phyloP scores from a whole-genome alignment of 2,113 vertebrate genomes.

The Campylomormyrus tamandua region DNA sequence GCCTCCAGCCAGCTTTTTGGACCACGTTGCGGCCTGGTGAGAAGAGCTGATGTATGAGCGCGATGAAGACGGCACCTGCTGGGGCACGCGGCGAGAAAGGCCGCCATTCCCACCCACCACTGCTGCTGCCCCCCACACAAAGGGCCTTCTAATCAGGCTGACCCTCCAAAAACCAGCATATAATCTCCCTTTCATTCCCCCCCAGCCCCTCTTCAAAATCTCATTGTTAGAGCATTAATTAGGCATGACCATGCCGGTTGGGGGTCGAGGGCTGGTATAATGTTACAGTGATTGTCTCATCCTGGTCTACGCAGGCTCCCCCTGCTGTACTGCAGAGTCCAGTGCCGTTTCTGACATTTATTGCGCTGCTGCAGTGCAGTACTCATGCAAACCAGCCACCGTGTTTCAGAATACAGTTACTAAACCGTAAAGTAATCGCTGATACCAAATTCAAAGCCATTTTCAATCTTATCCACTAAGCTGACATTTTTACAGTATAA shows the following conservation, averaged over 20 bases:
- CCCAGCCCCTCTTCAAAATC: background rate
- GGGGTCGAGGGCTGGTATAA: background rate
- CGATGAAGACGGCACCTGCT: background rate
- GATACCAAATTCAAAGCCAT: background rate
- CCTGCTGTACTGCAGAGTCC: background rate
- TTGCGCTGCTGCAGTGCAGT: background rate
- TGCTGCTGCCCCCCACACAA: background rate
- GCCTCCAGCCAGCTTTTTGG: background rate
- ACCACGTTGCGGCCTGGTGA: background rate
- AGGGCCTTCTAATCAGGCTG: conserved; percentile 2
- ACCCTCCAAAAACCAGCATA: conserved; percentile 15
- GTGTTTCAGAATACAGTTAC: background rate
- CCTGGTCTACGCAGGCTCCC: background rate
- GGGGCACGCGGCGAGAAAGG: background rate
- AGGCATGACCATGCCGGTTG: background rate
- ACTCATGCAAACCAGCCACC: background rate
- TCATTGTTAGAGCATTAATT: conserved; percentile 12
- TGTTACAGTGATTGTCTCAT: conserved; percentile 10
- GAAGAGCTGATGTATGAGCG: background rate
- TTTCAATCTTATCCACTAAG: background rate
- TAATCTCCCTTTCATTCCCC: conserved; percentile 14
- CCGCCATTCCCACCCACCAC: background rate
- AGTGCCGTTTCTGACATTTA: background rate
- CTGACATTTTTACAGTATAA: background rate
- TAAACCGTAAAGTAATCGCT: background rate